phyloP scores from a whole-genome alignment of 2,113 vertebrate genomes.

The Mohoua ochrocephala region DNA sequence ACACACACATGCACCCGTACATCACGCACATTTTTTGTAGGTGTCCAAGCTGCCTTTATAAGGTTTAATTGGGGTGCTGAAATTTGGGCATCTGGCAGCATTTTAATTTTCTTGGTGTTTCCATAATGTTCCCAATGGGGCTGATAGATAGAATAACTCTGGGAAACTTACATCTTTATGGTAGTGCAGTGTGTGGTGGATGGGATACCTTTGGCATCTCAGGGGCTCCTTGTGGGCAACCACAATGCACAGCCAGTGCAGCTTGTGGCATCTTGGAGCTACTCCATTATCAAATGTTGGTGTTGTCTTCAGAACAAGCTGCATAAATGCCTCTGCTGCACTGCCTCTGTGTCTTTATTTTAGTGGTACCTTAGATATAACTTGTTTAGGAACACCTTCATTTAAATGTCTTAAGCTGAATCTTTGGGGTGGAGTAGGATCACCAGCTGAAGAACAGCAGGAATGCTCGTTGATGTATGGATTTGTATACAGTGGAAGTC shows the following conservation, averaged over 20 bases:
- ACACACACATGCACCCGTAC: neutral
- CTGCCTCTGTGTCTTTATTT: neutral
- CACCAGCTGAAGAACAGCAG: neutral
- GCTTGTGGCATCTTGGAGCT: neutral
- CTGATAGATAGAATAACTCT: neutral
- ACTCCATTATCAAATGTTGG: neutral
- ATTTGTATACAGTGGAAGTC: neutral
- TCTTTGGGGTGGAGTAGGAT: neutral
- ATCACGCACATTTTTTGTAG: neutral
- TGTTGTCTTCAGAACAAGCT: neutral
- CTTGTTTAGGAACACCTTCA: neutral
- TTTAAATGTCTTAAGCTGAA: neutral
- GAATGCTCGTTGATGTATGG: neutral
- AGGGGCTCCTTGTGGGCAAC: neutral
- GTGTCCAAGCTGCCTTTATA: neutral
- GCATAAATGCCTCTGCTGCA: neutral
- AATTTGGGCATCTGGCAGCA: neutral
- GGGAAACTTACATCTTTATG: accelerated
- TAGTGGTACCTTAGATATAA: neutral
- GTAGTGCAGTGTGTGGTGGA: accelerated
- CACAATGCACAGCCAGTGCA: accelerated
- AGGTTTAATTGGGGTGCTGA: neutral
- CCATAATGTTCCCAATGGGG: neutral
- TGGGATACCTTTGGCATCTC: neutral
- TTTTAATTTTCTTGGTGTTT: neutral